These are phyloP conservation scores for Enhydra lutris DNA, from an alignment of 2,113 vertebrate genomes.

Conservation along the genomic window DNA sequence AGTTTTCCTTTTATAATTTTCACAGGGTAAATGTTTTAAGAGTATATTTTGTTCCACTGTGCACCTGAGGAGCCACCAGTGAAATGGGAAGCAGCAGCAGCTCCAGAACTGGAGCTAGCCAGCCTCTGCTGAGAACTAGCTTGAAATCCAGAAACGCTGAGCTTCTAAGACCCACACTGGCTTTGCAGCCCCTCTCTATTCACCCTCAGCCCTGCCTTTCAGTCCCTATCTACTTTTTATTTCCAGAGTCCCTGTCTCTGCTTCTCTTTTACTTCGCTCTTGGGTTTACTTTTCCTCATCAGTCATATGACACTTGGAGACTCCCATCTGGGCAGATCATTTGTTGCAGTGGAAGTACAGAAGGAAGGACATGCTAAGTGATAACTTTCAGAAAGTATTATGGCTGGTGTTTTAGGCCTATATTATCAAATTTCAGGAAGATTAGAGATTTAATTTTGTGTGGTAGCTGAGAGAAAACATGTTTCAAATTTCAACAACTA, in stretches of 20 bases:
- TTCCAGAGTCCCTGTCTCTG: not conserved
- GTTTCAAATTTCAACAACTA: constrained; percentile 1
- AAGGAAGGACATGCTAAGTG: not conserved
- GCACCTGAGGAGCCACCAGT: not conserved
- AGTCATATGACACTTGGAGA: not conserved
- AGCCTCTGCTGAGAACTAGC: not conserved
- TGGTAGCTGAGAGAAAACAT: not conserved
- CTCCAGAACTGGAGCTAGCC: not conserved
- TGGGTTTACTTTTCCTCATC: not conserved
- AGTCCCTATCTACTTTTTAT: not conserved
- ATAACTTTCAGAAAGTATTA: not conserved
- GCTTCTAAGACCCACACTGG: not conserved
- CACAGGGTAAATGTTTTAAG: not conserved
- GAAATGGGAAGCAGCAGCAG: not conserved
- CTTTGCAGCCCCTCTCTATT: not conserved
- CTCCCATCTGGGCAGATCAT: not conserved
- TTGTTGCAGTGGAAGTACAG: not conserved
- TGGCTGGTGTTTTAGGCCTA: not conserved
- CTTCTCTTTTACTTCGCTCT: not conserved
- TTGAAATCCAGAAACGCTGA: not conserved
- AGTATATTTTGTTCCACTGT: not conserved
- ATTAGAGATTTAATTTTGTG: not conserved
- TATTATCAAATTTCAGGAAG: not conserved
- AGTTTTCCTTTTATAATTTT: not conserved
- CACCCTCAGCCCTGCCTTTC: not conserved